phyloP scores from a whole-genome alignment of 2,113 vertebrate genomes.

The Lanius ludovicianus region DNA sequence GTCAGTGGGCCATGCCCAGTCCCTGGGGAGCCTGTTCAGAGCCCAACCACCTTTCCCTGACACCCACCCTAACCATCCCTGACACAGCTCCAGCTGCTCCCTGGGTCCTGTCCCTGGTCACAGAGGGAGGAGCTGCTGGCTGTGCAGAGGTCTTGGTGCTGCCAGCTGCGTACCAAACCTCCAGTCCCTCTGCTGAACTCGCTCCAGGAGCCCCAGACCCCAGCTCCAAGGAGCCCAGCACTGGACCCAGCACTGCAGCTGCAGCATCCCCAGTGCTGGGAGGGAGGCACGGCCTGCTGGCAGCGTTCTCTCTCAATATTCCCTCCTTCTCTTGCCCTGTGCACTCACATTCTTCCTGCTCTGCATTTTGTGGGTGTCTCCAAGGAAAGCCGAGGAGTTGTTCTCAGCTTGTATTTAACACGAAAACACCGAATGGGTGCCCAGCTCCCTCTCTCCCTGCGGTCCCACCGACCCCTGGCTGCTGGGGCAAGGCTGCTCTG shows the following conservation, averaged over 20 bases:
- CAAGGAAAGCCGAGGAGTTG: too few species aligned
- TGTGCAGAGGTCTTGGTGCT: not conserved
- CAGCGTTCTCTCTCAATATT: not conserved
- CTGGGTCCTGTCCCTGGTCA: not conserved
- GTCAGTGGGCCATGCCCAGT: fast-evolving
- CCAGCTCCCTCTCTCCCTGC: too few species aligned
- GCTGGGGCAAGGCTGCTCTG: not conserved
- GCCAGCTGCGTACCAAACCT: fast-evolving
- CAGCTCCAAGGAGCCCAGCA: not conserved
- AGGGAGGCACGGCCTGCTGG: not conserved
- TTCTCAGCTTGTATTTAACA: not conserved
- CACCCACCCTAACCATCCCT: fast-evolving
- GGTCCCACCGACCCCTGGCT: fast-evolving
- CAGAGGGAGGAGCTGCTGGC: not conserved
- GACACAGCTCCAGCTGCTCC: fast-evolving
- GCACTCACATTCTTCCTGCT: fast-evolving
- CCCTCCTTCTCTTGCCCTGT: not conserved
- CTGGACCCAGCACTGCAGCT: not conserved
- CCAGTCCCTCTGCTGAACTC: too few species aligned
- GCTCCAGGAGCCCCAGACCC: not conserved
- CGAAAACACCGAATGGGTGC: fast-evolving
- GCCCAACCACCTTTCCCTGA: not conserved
- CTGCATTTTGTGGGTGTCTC: not conserved
- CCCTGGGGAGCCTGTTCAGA: not conserved
- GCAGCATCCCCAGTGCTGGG: not conserved